Conservation (phyloP, 2,797 vertebrate species). For the Argentina silus region DNA sequence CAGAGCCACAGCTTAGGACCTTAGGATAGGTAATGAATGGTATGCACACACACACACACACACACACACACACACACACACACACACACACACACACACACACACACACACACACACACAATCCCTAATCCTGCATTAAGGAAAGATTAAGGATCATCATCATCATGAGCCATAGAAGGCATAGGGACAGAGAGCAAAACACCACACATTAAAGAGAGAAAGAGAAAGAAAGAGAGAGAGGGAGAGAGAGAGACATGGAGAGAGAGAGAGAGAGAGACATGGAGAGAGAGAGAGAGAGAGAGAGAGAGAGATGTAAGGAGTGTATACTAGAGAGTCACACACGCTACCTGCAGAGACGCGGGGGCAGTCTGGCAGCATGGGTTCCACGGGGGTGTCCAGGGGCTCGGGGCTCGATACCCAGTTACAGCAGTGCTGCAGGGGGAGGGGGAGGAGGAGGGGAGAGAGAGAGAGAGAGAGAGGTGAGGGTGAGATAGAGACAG, state of each 20-base stretch:
- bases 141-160: constrained; percentile 64
- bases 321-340: background rate
- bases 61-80: constrained; percentile 8
- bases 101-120: background rate
- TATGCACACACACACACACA: constrained; percentile 18
- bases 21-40: background rate
- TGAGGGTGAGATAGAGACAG: constrained; percentile 49
- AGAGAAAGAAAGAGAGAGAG: constrained; percentile 2
- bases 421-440: constrained; percentile 90
- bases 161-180: constrained; percentile 58
- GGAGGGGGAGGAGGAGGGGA: constrained; percentile 17
- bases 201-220: constrained; percentile 55
- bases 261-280: constrained; percentile 32
- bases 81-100: background rate
- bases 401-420: constrained; percentile 97
- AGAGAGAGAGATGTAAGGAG: constrained; percentile 16
- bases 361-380: constrained; percentile 95
- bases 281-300: constrained; percentile 40
- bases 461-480: constrained; percentile 16
- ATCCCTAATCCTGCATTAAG: constrained; percentile 66
- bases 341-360: constrained; percentile 93
- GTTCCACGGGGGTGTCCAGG: constrained; percentile 89
- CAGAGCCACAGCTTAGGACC: no score
- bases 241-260: constrained; percentile 17
- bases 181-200: constrained; percentile 69